These are phyloP conservation scores for Augochlora pura DNA, from an alignment of 1,140 invertebrate species.

Conservation along the genomic window DNA sequence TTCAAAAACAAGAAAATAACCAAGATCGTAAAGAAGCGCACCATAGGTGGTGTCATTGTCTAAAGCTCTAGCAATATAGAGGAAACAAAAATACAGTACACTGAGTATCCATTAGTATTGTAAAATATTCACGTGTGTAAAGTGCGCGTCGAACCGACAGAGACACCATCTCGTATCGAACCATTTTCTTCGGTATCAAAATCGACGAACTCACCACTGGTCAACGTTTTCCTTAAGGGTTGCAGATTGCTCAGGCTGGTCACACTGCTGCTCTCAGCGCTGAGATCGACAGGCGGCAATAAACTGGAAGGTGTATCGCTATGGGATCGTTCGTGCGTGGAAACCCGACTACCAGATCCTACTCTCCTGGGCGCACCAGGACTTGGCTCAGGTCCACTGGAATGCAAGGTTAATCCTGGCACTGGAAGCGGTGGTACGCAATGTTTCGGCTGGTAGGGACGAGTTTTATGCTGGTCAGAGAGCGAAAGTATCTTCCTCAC, in stretches of 20 bases:
- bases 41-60: neutral
- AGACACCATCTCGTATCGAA: conserved; percentile 61
- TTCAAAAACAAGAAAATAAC: neutral
- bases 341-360: conserved; percentile 81
- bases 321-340: conserved; percentile 92
- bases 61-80: conserved; percentile 15
- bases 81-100: conserved; percentile 12
- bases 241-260: conserved; percentile 93
- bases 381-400: conserved; percentile 81
- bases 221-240: conserved; percentile 91
- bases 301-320: conserved; percentile 91
- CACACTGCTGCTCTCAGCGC: conserved; percentile 96
- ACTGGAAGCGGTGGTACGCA: conserved; percentile 80
- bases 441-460: conserved; percentile 90
- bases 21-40: conserved; percentile 18
- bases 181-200: conserved; percentile 49
- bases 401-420: conserved; percentile 77
- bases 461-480: conserved; percentile 92
- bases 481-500: conserved; percentile 95
- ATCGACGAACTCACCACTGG: conserved; percentile 84
- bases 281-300: conserved; percentile 93
- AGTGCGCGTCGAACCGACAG: neutral
- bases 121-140: conserved; percentile 9
- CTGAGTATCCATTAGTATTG: conserved; percentile 6
- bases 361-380: conserved; percentile 86